Evolutionary conservation across 2,113 vertebrate species (phyloP).

Genomic region (Toxotes chatareus): DNA sequence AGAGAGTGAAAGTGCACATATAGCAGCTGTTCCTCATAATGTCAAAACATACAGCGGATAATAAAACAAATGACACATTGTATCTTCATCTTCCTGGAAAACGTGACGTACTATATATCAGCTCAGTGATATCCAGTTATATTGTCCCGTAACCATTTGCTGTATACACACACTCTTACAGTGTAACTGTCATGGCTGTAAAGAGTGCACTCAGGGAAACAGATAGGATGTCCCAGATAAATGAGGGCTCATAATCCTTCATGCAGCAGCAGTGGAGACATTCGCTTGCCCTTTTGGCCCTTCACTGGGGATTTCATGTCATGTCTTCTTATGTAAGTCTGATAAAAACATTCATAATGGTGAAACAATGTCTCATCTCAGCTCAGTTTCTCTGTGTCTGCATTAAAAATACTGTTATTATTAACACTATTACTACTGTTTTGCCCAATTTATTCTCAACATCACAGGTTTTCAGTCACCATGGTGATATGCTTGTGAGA

Average conservation of each 20-base stretch:
- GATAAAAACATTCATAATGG: constrained; percentile 29
- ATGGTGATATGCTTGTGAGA: not conserved
- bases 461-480: constrained; percentile 1
- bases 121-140: constrained; percentile 27
- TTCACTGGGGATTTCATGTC: constrained; percentile 44
- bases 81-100: constrained; percentile 10
- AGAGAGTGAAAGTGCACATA: constrained; percentile 14
- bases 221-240: constrained; percentile 54
- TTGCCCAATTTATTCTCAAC: not conserved
- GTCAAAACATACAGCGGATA: constrained; percentile 8
- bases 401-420: not conserved
- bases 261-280: constrained; percentile 25
- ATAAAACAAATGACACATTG: constrained; percentile 35
- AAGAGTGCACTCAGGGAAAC: constrained; percentile 47
- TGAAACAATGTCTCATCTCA: not conserved
- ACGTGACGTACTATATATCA: constrained; percentile 13
- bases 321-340: constrained; percentile 47
- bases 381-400: not conserved
- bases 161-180: constrained; percentile 21
- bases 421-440: not conserved
- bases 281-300: constrained; percentile 32
- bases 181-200: constrained; percentile 14
- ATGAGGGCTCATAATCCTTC: constrained; percentile 56
- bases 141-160: constrained; percentile 46
- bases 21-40: constrained; percentile 2